Conservation (phyloP, 2,797 vertebrate species). For the Cyprinella venusta region DNA sequence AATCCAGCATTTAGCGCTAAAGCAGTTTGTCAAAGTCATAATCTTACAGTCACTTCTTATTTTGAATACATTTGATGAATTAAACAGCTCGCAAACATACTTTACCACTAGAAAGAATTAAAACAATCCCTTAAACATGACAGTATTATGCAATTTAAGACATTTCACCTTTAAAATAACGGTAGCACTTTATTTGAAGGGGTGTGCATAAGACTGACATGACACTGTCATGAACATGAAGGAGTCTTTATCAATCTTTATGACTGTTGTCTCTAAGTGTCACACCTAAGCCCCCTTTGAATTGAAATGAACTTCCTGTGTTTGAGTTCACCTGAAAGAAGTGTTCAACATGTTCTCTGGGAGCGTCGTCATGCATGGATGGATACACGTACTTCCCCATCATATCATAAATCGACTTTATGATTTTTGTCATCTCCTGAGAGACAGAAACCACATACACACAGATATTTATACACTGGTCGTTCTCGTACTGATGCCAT, state of each 20-base stretch:
- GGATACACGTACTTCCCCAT: slow-evolving; percentile 19
- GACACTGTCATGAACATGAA: too few species aligned
- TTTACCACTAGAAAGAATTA: too few species aligned
- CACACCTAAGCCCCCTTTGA: too few species aligned
- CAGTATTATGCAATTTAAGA: too few species aligned
- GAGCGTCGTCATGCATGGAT: not conserved
- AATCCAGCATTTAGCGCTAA: not conserved
- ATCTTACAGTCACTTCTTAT: not conserved
- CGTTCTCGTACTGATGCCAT: not conserved
- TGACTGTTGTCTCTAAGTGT: too few species aligned
- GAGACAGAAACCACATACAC: not conserved
- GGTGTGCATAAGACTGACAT: too few species aligned
- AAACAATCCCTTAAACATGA: too few species aligned
- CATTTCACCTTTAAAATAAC: too few species aligned
- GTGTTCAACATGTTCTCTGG: slow-evolving; percentile 21
- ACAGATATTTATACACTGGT: not conserved
- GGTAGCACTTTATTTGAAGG: too few species aligned
- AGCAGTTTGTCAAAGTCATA: not conserved
- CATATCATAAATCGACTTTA: slow-evolving; percentile 8
- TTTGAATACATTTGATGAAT: too few species aligned
- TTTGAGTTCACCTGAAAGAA: slow-evolving; percentile 11
- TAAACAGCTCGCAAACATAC: too few species aligned
- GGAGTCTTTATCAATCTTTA: too few species aligned
- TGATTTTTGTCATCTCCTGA: slow-evolving; percentile 13
- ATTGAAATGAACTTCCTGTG: not conserved